Base-by-base conservation (phyloP, 2,888 invertebrate genomes). In the Drosophila pullipes region DNA sequence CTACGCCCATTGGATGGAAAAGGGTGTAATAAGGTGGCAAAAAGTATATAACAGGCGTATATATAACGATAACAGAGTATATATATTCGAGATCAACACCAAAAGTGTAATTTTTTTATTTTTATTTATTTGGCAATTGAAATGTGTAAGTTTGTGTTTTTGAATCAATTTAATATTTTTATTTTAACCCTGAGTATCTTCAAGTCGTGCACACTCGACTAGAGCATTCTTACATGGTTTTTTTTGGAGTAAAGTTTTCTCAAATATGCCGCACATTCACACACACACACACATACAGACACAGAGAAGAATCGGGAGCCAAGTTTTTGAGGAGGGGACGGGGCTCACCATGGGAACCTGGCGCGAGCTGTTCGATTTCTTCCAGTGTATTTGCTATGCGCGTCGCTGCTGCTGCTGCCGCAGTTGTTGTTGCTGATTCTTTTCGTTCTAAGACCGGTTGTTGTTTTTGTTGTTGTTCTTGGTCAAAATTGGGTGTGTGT, bases 311-410 rank as follows among this genome's bases (percentile, higher is more conserved):
- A 69, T 82, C 59, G 64, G 65, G 49, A 83, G 81, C 68, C 76
- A 74, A 74, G 87, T 86, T 83, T 84, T 86, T 78, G 74, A 73
- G 64, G 61, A 81, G 62, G 55, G 77, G 83, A 73, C 66, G 81
- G 69, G 66, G 71, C 72, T 84, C 78, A 69, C 70, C 78, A 81
- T 83, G 76, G 85, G 81, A 85, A 75, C 64, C 60, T 69, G 59
- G 62, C 58, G 74, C 68, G 49, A 59, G 61, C 47, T 82, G 76
- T 80, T 81, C 70, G 72, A 78, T 90, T 85, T 85, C 68, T 90
- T 85, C n/a, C 33, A 90, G 85, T 85, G 85, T 83, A 85, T 86
- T 76, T 76, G 76, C 82, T 71, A 68, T 73, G 73, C 74, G 62
- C 69, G 75, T 89, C 22, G 44, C 44, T 44, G 44, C 22, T 22